Evolutionary conservation across 2,888 invertebrate species (phyloP).

Genomic region (Caenorhabditis drosophilae): DNA sequence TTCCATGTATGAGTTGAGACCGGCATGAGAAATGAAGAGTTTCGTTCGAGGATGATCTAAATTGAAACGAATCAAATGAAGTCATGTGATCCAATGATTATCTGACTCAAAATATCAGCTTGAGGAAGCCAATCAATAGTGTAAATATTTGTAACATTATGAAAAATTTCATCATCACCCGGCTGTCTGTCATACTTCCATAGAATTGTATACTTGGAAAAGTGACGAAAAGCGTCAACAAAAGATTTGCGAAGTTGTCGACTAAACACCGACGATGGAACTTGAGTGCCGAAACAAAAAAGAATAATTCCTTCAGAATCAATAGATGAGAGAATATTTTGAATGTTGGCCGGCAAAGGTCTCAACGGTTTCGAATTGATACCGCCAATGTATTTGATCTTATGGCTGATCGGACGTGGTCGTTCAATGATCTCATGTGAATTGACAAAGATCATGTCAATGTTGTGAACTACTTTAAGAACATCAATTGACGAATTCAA

Average conservation of each 20-base stretch:
- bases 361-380: slow-evolving; percentile 35
- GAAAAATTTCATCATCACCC: slow-evolving; percentile 26
- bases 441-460: slow-evolving; percentile 47
- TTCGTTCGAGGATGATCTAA: slow-evolving; percentile 37
- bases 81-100: neutral
- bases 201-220: slow-evolving; percentile 47
- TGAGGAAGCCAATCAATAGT: slow-evolving; percentile 53
- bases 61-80: no score
- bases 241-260: slow-evolving; percentile 25
- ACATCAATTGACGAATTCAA: slow-evolving; percentile 4
- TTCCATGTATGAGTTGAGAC: slow-evolving; percentile 51
- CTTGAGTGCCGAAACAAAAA: slow-evolving; percentile 56
- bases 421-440: slow-evolving; percentile 55
- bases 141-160: slow-evolving; percentile 41
- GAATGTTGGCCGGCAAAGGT: slow-evolving; percentile 14
- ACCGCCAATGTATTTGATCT: slow-evolving; percentile 57
- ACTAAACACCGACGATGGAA: slow-evolving; percentile 20
- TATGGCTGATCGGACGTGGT: slow-evolving; percentile 41
- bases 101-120: slow-evolving; percentile 49
- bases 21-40: slow-evolving; percentile 51
- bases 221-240: slow-evolving; percentile 43
- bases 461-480: neutral
- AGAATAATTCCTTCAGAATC: slow-evolving; percentile 40
- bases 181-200: slow-evolving; percentile 48
- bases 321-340: slow-evolving; percentile 13